Evolutionary conservation across 2,797 vertebrate species (phyloP).

Genomic region (Bradypodion pumilum): DNA sequence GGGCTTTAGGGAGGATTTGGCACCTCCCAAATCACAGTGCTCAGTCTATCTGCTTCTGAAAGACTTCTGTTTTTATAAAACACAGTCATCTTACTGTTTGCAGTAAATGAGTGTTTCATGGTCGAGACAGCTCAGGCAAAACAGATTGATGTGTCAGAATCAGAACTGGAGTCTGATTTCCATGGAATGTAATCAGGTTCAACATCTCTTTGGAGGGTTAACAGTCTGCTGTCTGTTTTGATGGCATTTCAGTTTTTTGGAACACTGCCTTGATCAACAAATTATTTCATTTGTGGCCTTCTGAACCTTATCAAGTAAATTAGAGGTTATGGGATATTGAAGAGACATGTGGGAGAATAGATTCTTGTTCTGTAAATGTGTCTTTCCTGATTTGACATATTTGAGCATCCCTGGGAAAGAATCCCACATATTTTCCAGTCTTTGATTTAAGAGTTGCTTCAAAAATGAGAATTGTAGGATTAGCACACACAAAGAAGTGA

Average conservation of each 20-base stretch:
- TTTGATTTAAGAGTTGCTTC: neutral
- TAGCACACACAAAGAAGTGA: constrained; percentile 23
- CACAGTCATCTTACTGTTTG: neutral
- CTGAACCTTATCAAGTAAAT: constrained; percentile 22
- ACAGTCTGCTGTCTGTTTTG: constrained; percentile 19
- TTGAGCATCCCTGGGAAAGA: constrained; percentile 6
- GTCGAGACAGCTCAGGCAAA: neutral
- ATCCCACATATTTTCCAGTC: neutral
- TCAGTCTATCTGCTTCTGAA: neutral
- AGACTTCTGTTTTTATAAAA: neutral
- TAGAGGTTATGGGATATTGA: constrained; percentile 29
- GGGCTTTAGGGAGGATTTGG: neutral
- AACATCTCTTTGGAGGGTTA: neutral
- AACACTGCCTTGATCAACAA: constrained; percentile 7
- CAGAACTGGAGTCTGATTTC: constrained; percentile 7
- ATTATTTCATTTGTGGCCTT: constrained; percentile 25
- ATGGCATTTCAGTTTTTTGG: neutral
- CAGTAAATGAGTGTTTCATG: neutral
- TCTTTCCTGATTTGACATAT: constrained; percentile 42
- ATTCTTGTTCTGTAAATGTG: constrained; percentile 32
- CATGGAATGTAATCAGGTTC: constrained; percentile 14
- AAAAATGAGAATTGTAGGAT: constrained; percentile 4
- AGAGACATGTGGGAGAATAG: constrained; percentile 25
- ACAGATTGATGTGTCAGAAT: constrained; percentile 13
- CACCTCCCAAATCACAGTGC: neutral